A percentile compares a stretch with the other conserved stretches of the same genome.
Conservation (phyloP, 2,113 vertebrate genomes). For the Daubentonia madagascariensis region DNA sequence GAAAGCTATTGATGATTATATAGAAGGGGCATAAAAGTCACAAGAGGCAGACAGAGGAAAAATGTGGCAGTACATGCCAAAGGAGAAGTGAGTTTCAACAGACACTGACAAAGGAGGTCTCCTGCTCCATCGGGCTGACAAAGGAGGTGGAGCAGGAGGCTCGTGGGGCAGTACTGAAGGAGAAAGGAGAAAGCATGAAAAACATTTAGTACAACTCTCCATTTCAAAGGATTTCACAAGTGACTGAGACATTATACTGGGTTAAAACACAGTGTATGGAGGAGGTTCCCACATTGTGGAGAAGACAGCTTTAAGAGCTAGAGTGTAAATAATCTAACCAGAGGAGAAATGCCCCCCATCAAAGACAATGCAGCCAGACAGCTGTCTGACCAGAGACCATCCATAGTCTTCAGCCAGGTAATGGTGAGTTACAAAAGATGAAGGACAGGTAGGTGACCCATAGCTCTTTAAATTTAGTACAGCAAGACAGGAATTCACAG, state of each 20-base stretch:
- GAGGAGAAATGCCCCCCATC: neutral
- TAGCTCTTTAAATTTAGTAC: neutral
- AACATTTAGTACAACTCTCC: no score
- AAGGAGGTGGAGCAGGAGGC: neutral
- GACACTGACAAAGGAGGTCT: neutral
- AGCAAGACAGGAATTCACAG: neutral
- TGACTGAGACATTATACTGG: neutral
- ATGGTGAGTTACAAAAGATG: neutral
- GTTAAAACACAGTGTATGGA: rapidly evolving
- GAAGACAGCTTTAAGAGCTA: neutral
- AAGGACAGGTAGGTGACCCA: neutral
- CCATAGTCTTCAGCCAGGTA: neutral
- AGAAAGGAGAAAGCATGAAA: neutral
- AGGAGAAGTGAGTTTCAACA: neutral
- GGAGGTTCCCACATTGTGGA: neutral
- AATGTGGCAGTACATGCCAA: neutral
- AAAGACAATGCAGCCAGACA: neutral
- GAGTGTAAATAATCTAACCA: neutral
- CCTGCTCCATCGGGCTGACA: neutral
- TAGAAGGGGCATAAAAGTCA: neutral
- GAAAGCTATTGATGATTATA: neutral
- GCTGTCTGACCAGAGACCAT: neutral
- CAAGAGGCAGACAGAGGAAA: neutral
- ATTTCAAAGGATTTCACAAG: neutral
- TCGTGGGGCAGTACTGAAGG: rapidly evolving